phyloP scores from a whole-genome alignment of 2,113 vertebrate species.

The Terrapene triunguis region DNA sequence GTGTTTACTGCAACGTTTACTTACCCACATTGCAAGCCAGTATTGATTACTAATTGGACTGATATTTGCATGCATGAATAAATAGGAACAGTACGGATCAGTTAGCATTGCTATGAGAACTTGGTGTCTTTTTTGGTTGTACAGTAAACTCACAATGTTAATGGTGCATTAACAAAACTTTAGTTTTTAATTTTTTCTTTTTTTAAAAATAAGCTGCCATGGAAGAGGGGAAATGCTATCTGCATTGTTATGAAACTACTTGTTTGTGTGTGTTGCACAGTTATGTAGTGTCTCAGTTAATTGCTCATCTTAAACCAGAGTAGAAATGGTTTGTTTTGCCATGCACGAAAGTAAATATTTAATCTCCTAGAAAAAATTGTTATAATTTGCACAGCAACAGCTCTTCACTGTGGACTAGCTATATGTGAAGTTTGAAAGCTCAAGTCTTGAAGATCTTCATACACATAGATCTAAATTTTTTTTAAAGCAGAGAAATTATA shows the following conservation, averaged over 20 bases:
- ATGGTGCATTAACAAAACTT: not conserved
- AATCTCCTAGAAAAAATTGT: not conserved
- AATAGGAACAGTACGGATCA: not conserved
- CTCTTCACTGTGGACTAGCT: not conserved
- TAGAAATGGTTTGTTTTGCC: not conserved
- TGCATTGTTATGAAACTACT: not conserved
- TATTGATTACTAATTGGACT: not conserved
- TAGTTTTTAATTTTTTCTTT: not conserved
- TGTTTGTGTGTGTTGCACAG: not conserved
- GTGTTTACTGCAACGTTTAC: not conserved
- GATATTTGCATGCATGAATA: not conserved
- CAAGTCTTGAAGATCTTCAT: too few species aligned
- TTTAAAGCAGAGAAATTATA: not conserved
- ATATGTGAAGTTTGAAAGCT: not conserved
- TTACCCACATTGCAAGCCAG: not conserved
- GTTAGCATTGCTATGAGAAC: not conserved
- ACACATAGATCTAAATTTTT: too few species aligned
- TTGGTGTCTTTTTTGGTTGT: not conserved
- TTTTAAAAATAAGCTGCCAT: not conserved
- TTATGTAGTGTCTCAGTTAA: fast-evolving
- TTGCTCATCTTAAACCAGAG: not conserved
- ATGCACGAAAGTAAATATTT: not conserved
- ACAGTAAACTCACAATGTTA: not conserved
- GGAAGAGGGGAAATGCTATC: fast-evolving
- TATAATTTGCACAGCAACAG: not conserved